A percentile compares a stretch with the other conserved stretches of the same genome.
Evolutionary conservation across 35 echinoderm and acorn worm species (phyloP).

Genomic region (Diadema setosum): DNA sequence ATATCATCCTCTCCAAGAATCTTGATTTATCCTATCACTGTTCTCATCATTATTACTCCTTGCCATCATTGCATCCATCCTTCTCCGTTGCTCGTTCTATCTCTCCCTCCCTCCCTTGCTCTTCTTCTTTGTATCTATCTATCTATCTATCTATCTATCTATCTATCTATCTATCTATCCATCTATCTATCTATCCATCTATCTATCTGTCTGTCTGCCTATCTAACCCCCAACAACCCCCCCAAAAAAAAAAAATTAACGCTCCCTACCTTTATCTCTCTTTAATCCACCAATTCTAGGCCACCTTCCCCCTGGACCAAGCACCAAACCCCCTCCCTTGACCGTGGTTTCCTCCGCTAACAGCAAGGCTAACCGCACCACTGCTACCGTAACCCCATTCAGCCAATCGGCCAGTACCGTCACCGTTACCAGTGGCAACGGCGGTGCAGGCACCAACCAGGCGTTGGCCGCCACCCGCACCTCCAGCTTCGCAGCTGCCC

Average conservation of each 20-base stretch:
- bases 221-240: neutral
- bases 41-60: no score
- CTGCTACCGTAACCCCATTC: conserved; percentile 97
- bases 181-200: neutral
- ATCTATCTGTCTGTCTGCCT: neutral
- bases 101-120: neutral
- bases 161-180: neutral
- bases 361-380: conserved; percentile 88
- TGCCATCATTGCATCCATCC: no score
- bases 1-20: no score
- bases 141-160: neutral
- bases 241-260: no score
- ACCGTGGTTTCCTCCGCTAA: conserved; percentile 72
- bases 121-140: neutral
- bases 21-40: no score
- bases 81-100: no score
- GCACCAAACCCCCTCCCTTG: conserved; percentile 91
- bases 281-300: conserved; percentile 17
- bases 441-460: conserved; percentile 44
- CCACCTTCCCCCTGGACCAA: conserved; percentile 24
- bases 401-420: conserved; percentile 94
- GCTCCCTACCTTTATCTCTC: neutral
- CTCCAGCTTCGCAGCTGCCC: conserved; percentile 97
- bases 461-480: conserved; percentile 93
- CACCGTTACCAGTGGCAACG: conserved; percentile 99